Evolutionary conservation across 2,888 invertebrate species (phyloP), one percentile per base, ranked within the genome.

Genomic region (Dynastes hyllus): DNA sequence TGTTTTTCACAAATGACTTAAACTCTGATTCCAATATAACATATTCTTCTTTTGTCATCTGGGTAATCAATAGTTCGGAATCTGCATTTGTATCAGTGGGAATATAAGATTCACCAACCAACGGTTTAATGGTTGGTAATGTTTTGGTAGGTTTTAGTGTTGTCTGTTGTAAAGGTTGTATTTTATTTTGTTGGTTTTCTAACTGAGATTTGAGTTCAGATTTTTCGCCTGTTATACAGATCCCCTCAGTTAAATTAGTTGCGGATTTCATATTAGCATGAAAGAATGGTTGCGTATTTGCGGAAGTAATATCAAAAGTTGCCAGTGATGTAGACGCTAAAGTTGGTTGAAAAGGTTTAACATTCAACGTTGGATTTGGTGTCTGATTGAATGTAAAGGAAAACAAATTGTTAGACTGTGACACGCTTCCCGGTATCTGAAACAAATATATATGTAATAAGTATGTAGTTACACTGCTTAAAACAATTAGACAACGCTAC

Each of bases 1-100:
- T 91, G 79, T 92, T 91, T 13, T 90, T 87, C 81, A 92, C 90
- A 81, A 94, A 89, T 79, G 92, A 92, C 80, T 91, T 91, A 29
- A 95, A 84, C 84, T 95, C 95, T 81, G 89, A 88, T 84, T 93
- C 93, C 84, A 95, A 93, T 50, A 91, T 90, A 53, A 91, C 90
- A 1, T 93, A 92, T 88, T 94, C 93, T 80, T 93, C 92, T 22
- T 91, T 86, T 0, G 94, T 91, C 89, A 94, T 92, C 81, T 91
- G 90, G 67, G 90, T 91, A n/a, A 94, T 87, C 29, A 91, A 86
- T 32, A 81, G 81, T 16, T 85, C 84, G 16, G 85, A 84, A 78
- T 88, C 88, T 65, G 84, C 86, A 79, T 82, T 83, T 2, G 50
- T 40, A 32, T 16, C 61, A n/a, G 65, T 40, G 0, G 22, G 53